Evolutionary conservation across 2,797 vertebrate genomes (phyloP).

Genomic region (Tangara arthus): DNA sequence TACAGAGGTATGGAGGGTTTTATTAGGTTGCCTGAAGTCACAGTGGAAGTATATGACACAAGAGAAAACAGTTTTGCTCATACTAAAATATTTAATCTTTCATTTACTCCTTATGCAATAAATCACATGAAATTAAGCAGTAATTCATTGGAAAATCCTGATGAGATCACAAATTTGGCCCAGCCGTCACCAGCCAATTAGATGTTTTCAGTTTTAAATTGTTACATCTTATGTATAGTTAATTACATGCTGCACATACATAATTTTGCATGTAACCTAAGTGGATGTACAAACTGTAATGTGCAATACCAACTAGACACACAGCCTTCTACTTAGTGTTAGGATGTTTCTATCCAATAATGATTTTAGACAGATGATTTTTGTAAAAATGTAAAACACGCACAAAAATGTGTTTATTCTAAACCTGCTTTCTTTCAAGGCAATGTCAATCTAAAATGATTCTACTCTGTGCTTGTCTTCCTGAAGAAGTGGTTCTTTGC

Average conservation of each 20-base stretch:
- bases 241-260: background rate
- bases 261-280: background rate
- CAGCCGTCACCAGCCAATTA: background rate
- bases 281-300: background rate
- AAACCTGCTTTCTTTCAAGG: background rate
- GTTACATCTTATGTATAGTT: background rate
- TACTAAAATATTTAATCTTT: background rate
- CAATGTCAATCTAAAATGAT: background rate
- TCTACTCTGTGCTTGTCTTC: background rate
- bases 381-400: background rate
- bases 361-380: background rate
- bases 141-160: background rate
- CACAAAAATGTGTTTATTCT: background rate
- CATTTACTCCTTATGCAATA: background rate
- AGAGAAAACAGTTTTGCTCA: background rate
- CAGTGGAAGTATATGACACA: background rate
- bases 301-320: background rate
- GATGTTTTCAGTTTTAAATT: background rate
- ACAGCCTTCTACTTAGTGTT: background rate
- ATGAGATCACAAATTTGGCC: background rate
- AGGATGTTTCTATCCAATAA: background rate
- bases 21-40: background rate
- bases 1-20: background rate
- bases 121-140: background rate
- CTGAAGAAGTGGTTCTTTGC: background rate